Evolutionary conservation across 2,113 vertebrate species (phyloP).

Genomic region (Procavia capensis): DNA sequence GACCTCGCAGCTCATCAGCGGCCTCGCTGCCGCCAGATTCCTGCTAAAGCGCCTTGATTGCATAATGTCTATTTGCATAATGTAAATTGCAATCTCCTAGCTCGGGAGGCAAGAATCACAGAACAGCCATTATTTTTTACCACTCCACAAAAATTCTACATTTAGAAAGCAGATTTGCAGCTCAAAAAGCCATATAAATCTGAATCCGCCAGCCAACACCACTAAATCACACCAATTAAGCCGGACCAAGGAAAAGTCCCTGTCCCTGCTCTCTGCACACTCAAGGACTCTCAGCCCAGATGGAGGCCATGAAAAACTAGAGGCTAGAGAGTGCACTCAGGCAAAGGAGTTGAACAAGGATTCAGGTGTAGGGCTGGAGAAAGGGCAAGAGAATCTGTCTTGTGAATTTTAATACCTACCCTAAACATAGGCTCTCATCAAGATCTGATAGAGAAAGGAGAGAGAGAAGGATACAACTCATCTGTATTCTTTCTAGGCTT

Average conservation of each 20-base stretch:
- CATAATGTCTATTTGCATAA: slow-evolving; percentile 87
- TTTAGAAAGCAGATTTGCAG: slow-evolving; percentile 85
- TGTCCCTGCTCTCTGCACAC: slow-evolving; percentile 49
- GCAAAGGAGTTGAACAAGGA: not conserved
- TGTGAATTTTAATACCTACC: not conserved
- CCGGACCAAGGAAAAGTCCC: slow-evolving; percentile 62
- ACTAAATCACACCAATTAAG: slow-evolving; percentile 84
- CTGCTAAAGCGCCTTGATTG: slow-evolving; percentile 87
- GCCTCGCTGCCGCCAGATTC: slow-evolving; percentile 79
- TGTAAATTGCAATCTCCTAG: slow-evolving; percentile 87
- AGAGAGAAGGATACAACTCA: not conserved
- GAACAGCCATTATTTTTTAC: slow-evolving; percentile 78
- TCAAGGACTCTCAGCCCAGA: slow-evolving; percentile 59
- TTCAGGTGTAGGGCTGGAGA: not conserved
- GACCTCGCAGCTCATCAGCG: slow-evolving; percentile 85
- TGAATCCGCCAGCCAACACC: slow-evolving; percentile 69
- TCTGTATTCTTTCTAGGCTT: not conserved
- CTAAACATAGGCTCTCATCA: not conserved
- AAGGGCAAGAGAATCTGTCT: not conserved
- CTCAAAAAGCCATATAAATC: slow-evolving; percentile 79
- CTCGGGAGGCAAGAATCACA: slow-evolving; percentile 79
- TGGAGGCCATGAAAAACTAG: not conserved
- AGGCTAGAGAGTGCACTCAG: not conserved
- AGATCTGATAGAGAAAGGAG: not conserved
- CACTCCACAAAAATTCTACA: slow-evolving; percentile 81